phyloP scores from a whole-genome alignment of 1,140 invertebrate species.

The Plodia interpunctella region DNA sequence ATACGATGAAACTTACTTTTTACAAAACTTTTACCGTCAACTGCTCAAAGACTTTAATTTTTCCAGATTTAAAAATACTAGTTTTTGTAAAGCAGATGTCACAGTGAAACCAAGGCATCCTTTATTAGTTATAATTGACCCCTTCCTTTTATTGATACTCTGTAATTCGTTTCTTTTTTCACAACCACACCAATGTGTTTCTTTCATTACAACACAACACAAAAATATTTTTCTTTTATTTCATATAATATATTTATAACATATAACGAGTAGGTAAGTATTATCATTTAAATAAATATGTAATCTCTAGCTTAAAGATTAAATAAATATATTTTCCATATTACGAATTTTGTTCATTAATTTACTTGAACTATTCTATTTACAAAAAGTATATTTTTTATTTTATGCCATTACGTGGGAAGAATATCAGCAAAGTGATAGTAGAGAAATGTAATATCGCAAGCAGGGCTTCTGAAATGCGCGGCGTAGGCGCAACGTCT shows the following conservation, averaged over 20 bases:
- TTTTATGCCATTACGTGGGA: not conserved
- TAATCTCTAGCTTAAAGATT: too few relatives aligned
- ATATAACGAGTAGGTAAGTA: too few relatives aligned
- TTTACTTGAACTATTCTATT: too few relatives aligned
- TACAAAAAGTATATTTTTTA: not conserved
- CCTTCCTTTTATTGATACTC: not conserved
- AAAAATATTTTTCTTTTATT: too few relatives aligned
- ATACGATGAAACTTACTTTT: constrained; percentile 49
- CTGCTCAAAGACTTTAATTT: constrained; percentile 50
- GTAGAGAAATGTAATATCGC: constrained; percentile 42
- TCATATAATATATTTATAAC: too few relatives aligned
- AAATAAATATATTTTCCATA: too few relatives aligned
- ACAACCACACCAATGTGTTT: too few relatives aligned
- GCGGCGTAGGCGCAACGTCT: constrained; percentile 52
- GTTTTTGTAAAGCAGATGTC: constrained; percentile 4
- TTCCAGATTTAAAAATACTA: constrained; percentile 15
- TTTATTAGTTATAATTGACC: constrained; percentile 7
- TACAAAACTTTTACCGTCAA: constrained; percentile 38
- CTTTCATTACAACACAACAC: too few relatives aligned
- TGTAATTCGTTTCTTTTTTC: constrained; percentile 13
- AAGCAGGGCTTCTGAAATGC: constrained; percentile 56
- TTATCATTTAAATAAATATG: too few relatives aligned
- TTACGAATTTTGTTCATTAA: too few relatives aligned
- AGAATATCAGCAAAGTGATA: constrained; percentile 20
- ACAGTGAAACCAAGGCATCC: constrained; percentile 10